phyloP scores from a whole-genome alignment of 1,140 invertebrate genomes.

The Leptinotarsa texana region DNA sequence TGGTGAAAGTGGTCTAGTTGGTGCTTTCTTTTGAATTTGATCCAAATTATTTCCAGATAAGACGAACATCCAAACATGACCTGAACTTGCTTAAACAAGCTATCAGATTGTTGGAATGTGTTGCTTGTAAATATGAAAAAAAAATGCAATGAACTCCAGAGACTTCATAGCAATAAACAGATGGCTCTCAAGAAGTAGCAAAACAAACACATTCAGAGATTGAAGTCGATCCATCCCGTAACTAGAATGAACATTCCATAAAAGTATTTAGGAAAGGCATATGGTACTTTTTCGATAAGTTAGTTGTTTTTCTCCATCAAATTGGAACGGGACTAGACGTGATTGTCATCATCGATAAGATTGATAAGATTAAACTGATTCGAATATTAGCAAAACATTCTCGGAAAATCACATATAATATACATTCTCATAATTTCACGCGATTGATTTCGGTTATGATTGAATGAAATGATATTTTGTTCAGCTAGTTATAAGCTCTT shows the following conservation, averaged over 20 bases:
- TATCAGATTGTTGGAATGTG: no score
- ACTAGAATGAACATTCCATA: background rate
- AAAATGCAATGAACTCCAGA: background rate
- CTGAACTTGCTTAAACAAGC: no score
- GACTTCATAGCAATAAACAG: background rate
- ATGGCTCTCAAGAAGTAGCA: no score
- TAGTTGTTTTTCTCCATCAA: constrained; percentile 1
- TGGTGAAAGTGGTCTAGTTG: no score
- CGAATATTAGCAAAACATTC: background rate
- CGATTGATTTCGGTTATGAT: no score
- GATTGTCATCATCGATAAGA: background rate
- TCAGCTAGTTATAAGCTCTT: no score
- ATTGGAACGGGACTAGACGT: background rate
- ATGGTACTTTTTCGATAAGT: background rate
- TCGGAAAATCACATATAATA: background rate
- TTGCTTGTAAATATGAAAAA: no score
- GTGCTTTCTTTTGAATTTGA: no score
- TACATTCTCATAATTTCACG: no score
- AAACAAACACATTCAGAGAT: background rate
- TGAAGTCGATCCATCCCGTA: background rate
- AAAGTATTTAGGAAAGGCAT: background rate
- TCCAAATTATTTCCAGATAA: no score
- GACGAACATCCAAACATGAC: no score
- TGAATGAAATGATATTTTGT: no score
- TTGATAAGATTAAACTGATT: background rate